Percentiles rank a stretch among this genome's conserved stretches.
Conservation (phyloP, 2,797 vertebrate genomes). For the Acanthis flammea region DNA sequence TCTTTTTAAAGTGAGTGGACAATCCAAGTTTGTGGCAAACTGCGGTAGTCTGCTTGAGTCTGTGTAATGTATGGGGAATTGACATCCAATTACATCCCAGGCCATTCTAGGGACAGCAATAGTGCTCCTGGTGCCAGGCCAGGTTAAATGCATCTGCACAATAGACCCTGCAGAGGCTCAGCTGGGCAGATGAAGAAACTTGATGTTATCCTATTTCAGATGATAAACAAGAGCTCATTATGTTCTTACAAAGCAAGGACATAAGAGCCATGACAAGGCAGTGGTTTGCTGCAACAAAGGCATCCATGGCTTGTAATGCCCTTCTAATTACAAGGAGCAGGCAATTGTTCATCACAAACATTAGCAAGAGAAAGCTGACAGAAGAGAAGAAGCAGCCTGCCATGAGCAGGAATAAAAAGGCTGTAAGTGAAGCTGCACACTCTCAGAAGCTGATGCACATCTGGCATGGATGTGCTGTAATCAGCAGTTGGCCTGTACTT, state of each 20-base stretch:
- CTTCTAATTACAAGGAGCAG: constrained; percentile 37
- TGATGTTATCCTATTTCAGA: background rate
- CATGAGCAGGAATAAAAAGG: background rate
- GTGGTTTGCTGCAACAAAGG: constrained; percentile 24
- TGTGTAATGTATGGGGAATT: constrained; percentile 10
- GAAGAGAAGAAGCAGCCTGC: background rate
- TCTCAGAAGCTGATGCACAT: background rate
- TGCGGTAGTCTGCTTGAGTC: background rate
- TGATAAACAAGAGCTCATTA: constrained; percentile 4
- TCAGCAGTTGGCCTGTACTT: background rate
- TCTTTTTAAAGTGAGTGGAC: background rate
- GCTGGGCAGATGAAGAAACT: background rate
- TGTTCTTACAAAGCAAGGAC: constrained; percentile 1
- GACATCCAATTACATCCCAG: constrained; percentile 21
- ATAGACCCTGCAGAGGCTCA: background rate
- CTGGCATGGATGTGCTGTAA: background rate
- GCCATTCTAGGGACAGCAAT: constrained; percentile 36
- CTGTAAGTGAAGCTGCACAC: background rate
- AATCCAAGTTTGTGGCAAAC: constrained; percentile 30
- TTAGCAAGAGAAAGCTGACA: constrained; percentile 19
- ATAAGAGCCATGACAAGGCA: constrained; percentile 8
- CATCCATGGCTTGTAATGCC: constrained; percentile 12
- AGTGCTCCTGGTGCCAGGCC: constrained; percentile 34
- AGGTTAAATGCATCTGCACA: constrained; percentile 40
- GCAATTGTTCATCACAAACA: constrained; percentile 26